Percentiles rank a stretch among this genome's conserved stretches.
These are phyloP conservation scores for Magallana gigas DNA, from an alignment of 1,140 invertebrate species.

Conservation along the genomic window DNA sequence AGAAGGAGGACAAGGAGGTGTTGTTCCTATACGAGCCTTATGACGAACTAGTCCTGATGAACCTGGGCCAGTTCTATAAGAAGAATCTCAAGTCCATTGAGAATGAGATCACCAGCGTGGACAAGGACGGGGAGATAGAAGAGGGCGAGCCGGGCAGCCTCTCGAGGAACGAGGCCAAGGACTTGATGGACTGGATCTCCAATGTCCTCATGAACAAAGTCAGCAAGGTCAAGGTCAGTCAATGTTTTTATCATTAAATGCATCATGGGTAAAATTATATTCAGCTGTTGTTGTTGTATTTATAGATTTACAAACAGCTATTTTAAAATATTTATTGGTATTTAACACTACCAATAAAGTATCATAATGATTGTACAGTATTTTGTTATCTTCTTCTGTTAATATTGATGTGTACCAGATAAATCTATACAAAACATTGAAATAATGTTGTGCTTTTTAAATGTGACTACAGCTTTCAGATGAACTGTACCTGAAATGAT, in stretches of 20 bases:
- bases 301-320: too few relatives aligned
- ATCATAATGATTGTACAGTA: too few relatives aligned
- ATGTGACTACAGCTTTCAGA: too few relatives aligned
- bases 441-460: too few relatives aligned
- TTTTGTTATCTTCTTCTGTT: too few relatives aligned
- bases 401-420: too few relatives aligned
- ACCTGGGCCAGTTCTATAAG: constrained; percentile 90
- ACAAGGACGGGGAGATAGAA: constrained; percentile 80
- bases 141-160: constrained; percentile 84
- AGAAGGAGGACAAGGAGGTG: constrained; percentile 91
- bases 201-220: constrained; percentile 88
- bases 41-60: constrained; percentile 96
- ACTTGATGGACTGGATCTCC: constrained; percentile 89
- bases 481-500: too few relatives aligned
- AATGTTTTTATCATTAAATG: not conserved
- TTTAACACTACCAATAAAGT: too few relatives aligned
- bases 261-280: not conserved
- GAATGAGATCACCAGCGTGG: constrained; percentile 89
- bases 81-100: constrained; percentile 93
- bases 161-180: constrained; percentile 86
- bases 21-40: constrained; percentile 97
- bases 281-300: not conserved
- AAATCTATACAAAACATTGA: too few relatives aligned
- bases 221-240: constrained; percentile 84
- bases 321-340: too few relatives aligned